Evolutionary conservation across 2,797 vertebrate genomes (phyloP), one percentile per base, ranked within the genome.

Genomic region (Luscinia luscinia): DNA sequence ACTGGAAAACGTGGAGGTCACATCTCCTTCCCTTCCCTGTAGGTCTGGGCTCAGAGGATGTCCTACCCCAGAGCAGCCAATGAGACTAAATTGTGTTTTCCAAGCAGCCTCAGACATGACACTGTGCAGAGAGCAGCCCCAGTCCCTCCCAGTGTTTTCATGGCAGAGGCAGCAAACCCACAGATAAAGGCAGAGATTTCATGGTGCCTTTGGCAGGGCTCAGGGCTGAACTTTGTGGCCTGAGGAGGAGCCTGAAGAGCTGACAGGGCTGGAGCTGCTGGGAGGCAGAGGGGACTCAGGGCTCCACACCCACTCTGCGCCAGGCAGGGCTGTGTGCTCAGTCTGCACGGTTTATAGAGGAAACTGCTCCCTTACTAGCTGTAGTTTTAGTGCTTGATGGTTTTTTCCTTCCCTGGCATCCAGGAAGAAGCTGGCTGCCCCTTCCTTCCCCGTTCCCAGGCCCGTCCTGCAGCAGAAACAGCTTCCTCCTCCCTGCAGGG

Each of bases 331-430:
- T 41, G 32, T 77, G 93, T 83, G 89, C 82, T 85, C 23, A 3
- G 9, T 78, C 87, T 73, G 82, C 36, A 4, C 28, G 13, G 66
- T 62, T 91, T 84, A n/a, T 11, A 48, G 90, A 78, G 93, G 90
- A 94, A 91, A 34, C 90, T 48, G 70, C 80, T 78, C 59, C 85
- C 77, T 45, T 94, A 30, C 41, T 52, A 34, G 66, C 15, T 0
- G 58, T 84, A 20, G 90, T 94, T 90, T 88, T 92, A 90, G 87
- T 58, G 5, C 0, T 73, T 38, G 76, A 38, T 12, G 13, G 1
- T n/a, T 84, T 89, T 63, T 94, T 78, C 17, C 83, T 93, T 75
- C 66, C 58, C 58, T 90, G 48, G n/a, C 76, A 81, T 41, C 85
- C 83, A 66, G 55, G 83, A 48, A 62, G 12, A 58, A 68, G 38